Evolutionary conservation across 2,797 vertebrate genomes (phyloP).

Genomic region (Avahi laniger): DNA sequence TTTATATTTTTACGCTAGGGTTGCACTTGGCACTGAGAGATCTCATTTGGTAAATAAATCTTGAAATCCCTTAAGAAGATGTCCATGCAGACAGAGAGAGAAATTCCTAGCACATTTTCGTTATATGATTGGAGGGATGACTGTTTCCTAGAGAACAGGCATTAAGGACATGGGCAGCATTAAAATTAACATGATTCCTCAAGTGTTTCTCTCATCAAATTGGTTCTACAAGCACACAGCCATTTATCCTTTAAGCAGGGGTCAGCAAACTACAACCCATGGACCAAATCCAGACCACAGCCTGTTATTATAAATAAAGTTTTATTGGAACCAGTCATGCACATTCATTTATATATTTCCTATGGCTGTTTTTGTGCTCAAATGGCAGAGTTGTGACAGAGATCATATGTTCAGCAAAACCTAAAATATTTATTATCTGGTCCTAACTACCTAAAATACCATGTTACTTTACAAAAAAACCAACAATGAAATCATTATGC

Average conservation of each 20-base stretch:
- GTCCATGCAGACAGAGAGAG: constrained; percentile 76
- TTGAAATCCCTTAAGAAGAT: constrained; percentile 81
- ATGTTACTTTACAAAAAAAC: constrained; percentile 19
- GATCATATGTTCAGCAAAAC: background rate
- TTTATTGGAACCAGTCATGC: background rate
- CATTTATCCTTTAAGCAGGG: constrained; percentile 25
- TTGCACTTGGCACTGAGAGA: constrained; percentile 62
- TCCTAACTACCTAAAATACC: constrained; percentile 49
- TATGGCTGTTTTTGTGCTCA: background rate
- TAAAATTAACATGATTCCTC: constrained; percentile 32
- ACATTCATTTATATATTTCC: background rate
- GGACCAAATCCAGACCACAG: background rate
- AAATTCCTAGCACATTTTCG: constrained; percentile 70
- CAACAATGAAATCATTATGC: background rate
- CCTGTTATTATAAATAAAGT: background rate
- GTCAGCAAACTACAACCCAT: background rate
- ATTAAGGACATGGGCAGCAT: background rate
- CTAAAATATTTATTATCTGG: constrained; percentile 21
- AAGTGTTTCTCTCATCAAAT: constrained; percentile 16
- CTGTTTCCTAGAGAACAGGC: constrained; percentile 75
- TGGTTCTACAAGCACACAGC: constrained; percentile 52
- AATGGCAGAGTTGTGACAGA: background rate
- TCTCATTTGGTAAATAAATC: constrained; percentile 80
- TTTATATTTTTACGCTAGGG: background rate
- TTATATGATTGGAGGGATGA: constrained; percentile 74